Evolutionary conservation across 2,113 vertebrate genomes (phyloP), one percentile per base, ranked within the genome.

Genomic region (Brachyistius frenatus): DNA sequence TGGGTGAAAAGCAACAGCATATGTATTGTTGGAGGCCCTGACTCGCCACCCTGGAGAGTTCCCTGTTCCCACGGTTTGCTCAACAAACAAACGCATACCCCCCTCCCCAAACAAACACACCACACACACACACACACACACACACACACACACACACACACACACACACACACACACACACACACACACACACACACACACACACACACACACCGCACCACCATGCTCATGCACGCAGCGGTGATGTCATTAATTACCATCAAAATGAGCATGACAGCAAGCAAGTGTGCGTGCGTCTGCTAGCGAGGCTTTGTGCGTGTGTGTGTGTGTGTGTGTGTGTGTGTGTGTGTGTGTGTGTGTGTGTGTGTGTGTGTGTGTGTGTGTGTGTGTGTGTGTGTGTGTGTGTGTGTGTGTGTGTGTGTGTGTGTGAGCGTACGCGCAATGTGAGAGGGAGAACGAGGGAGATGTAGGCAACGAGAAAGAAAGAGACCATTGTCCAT

Each of bases 221-320:
- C 79, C 85, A 81, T 82, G 74, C 83, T 90, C 86, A 76, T 81
- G 81, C 89, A 89, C 88, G 76, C 89, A 88, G 90, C 67, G 85
- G 91, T 95, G 95, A 95, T 95, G 95, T 95, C 94, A 95, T 94
- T 94, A 94, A 95, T 95, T 95, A 95, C 91, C 94, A 95, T 95
- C 91, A 95, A 95, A 95, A 95, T 95, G 92, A 91, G 84, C 84
- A 88, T 86, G 93, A 91, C 93, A 93, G 93, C 91, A 91, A 92
- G 93, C 88, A 89, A 92, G 90, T 88, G 88, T 91, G 93, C 83
- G 53, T 89, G 89, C n/a, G 87, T 73, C 67, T 83, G 86, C 87
- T 73, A 88, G 92, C 7, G 32, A 81, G 81, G 81, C 72, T 85
- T 79, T 91, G 78, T 87, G 74, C 74, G 73, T 52, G 66, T 80